Evolutionary conservation across 2,113 vertebrate genomes (phyloP).

Genomic region (Xyrauchen texanus): DNA sequence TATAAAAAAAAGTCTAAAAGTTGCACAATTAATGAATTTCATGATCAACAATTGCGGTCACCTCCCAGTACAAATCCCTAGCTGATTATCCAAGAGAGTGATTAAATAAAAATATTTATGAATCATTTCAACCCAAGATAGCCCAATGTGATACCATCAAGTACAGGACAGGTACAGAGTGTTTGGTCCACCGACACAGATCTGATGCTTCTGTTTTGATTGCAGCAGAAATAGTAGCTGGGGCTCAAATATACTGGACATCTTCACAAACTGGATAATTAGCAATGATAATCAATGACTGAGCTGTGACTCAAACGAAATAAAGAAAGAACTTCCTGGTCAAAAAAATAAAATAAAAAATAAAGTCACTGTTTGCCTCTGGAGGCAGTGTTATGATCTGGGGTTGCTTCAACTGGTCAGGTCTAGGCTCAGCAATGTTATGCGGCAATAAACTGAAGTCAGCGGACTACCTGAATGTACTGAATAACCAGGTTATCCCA

Average conservation of each 20-base stretch:
- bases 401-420: no score
- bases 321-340: not conserved
- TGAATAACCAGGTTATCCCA: no score
- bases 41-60: not conserved
- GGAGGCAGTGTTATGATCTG: no score
- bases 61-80: not conserved
- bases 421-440: no score
- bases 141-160: no score
- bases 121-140: constrained; percentile 41
- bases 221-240: constrained; percentile 18
- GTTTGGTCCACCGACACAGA: constrained; percentile 41
- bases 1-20: not conserved
- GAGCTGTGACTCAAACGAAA: constrained; percentile 4
- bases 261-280: constrained; percentile 48
- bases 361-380: no score
- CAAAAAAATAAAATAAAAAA: no score
- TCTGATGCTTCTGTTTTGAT: constrained; percentile 47
- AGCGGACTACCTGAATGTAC: no score
- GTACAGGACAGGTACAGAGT: constrained; percentile 35
- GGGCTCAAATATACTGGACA: constrained; percentile 43
- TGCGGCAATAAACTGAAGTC: no score
- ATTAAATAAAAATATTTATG: constrained; percentile 23
- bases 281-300: constrained; percentile 42
- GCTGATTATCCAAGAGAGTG: not conserved
- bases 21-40: not conserved